These are phyloP conservation scores for Pedionomus torquatus DNA, from an alignment of 2,113 vertebrate genomes.

Conservation along the genomic window DNA sequence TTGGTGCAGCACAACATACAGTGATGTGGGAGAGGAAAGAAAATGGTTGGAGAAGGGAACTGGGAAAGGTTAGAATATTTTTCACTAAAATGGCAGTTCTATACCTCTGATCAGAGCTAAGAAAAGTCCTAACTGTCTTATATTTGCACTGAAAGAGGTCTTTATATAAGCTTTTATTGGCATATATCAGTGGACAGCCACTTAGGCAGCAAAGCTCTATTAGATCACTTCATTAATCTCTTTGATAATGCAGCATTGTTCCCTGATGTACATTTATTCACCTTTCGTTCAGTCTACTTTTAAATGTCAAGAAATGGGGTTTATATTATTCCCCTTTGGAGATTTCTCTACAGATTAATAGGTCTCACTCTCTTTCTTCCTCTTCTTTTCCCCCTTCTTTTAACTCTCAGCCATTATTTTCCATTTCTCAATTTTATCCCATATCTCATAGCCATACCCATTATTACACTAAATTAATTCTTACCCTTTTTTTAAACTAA, in stretches of 20 bases:
- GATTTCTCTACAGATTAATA: slow-evolving; percentile 8
- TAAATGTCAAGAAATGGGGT: slow-evolving; percentile 36
- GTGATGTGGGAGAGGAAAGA: background rate
- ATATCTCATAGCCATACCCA: background rate
- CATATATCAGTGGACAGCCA: background rate
- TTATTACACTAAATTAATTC: slow-evolving; percentile 32
- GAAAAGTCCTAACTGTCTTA: background rate
- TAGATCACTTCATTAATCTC: background rate
- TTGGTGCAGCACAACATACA: fast-evolving
- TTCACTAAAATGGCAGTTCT: background rate
- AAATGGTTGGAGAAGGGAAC: background rate
- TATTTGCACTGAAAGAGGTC: background rate
- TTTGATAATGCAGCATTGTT: slow-evolving; percentile 25
- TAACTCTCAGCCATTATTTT: slow-evolving; percentile 1
- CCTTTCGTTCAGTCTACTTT: slow-evolving; percentile 40
- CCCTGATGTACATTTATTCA: slow-evolving; percentile 28
- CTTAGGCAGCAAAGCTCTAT: background rate
- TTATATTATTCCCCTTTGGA: slow-evolving; percentile 26
- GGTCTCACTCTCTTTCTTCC: background rate
- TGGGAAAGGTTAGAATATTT: background rate
- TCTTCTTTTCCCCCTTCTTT: background rate
- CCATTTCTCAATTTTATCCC: background rate
- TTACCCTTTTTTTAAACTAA: background rate
- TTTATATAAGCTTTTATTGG: background rate
- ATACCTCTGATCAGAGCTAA: background rate